Evolutionary conservation across 2,888 invertebrate genomes (phyloP).

Genomic region (Tuta absoluta): DNA sequence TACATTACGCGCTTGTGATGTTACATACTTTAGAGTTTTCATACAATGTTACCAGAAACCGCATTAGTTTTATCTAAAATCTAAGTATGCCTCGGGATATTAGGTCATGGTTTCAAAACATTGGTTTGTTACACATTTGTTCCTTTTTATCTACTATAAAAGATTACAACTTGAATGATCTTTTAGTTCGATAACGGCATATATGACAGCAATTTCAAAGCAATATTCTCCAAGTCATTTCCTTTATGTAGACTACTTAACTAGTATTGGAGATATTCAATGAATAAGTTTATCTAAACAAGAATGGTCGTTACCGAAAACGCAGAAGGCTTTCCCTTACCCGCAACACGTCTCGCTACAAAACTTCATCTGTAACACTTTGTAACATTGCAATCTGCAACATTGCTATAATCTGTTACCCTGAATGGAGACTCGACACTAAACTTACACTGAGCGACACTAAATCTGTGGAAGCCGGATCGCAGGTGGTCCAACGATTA

Average conservation of each 20-base stretch:
- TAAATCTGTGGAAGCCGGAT: slow-evolving; percentile 41
- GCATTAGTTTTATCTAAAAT: too few relatives aligned
- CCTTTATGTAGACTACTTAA: too few relatives aligned
- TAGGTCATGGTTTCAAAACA: too few relatives aligned
- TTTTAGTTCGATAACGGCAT: too few relatives aligned
- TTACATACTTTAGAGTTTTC: background rate
- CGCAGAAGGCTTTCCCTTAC: background rate
- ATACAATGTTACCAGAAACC: background rate
- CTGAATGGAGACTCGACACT: slow-evolving; percentile 22
- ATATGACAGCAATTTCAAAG: too few relatives aligned
- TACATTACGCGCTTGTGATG: background rate
- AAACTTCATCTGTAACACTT: background rate
- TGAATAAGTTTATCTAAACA: too few relatives aligned
- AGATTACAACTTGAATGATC: too few relatives aligned
- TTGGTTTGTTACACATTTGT: too few relatives aligned
- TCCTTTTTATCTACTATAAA: too few relatives aligned
- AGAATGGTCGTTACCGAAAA: background rate
- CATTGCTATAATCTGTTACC: slow-evolving; percentile 11
- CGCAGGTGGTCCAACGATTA: slow-evolving; percentile 56
- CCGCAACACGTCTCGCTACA: background rate
- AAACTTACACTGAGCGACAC: slow-evolving; percentile 25
- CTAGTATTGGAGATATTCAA: too few relatives aligned
- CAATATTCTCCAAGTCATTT: too few relatives aligned
- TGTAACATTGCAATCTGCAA: slow-evolving; percentile 1
- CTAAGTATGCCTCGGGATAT: too few relatives aligned